phyloP scores from a whole-genome alignment of 1,140 invertebrate species.

The Zaprionus tsacasi region DNA sequence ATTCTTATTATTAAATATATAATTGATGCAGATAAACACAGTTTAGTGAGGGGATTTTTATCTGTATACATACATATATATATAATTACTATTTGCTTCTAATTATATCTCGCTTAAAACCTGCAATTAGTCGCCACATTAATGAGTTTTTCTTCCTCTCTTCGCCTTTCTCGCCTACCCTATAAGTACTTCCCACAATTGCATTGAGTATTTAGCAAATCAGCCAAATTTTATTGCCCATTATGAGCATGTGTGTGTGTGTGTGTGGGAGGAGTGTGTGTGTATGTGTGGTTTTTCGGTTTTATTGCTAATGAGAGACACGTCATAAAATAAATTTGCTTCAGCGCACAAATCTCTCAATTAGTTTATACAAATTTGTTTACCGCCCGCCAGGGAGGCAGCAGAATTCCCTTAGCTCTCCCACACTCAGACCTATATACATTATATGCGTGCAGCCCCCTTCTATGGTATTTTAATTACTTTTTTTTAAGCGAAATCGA shows the following conservation, averaged over 20 bases:
- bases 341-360: slow-evolving; percentile 67
- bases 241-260: slow-evolving; percentile 21
- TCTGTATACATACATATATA: neutral
- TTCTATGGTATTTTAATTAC: slow-evolving; percentile 25
- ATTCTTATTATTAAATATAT: neutral
- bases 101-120: neutral
- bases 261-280: neutral
- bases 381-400: slow-evolving; percentile 73
- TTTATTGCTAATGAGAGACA: slow-evolving; percentile 80
- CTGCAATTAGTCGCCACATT: neutral
- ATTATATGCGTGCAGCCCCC: neutral
- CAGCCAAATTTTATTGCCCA: slow-evolving; percentile 58
- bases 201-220: slow-evolving; percentile 44
- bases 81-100: neutral
- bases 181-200: slow-evolving; percentile 34
- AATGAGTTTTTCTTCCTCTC: neutral
- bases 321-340: slow-evolving; percentile 72
- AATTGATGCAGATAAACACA: neutral
- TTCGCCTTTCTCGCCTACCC: no score
- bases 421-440: slow-evolving; percentile 1
- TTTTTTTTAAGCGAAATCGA: slow-evolving; percentile 61
- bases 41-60: neutral
- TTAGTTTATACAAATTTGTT: slow-evolving; percentile 80
- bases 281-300: slow-evolving; percentile 36
- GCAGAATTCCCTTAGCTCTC: slow-evolving; percentile 37